Evolutionary conservation across 2,888 invertebrate species (phyloP).

Genomic region (Troilus luridus): DNA sequence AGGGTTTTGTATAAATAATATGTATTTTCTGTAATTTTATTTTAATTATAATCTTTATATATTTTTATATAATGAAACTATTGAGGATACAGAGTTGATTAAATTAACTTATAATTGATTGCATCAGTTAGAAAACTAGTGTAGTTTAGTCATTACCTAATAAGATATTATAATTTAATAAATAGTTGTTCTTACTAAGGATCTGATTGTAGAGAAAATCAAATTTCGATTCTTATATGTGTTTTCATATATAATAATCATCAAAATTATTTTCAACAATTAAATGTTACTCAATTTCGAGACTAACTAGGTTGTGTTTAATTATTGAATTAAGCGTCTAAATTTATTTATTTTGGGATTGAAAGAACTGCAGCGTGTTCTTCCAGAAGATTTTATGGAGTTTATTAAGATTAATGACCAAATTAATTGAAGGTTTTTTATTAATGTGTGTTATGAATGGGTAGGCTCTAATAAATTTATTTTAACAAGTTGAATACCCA

Average conservation of each 20-base stretch:
- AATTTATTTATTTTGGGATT: background rate
- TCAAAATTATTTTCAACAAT: background rate
- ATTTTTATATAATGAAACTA: conserved; percentile 43
- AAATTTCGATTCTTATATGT: background rate
- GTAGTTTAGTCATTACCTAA: background rate
- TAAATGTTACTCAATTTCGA: background rate
- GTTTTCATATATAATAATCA: background rate
- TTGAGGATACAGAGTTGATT: conserved; percentile 36
- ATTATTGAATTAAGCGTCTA: background rate
- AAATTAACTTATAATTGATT: conserved; percentile 23
- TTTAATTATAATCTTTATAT: conserved; percentile 43
- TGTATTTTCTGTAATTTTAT: conserved; percentile 41
- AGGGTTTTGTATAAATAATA: conserved; percentile 42
- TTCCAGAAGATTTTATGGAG: background rate
- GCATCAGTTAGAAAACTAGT: background rate
- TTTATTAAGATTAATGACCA: background rate
- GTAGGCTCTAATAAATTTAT: background rate
- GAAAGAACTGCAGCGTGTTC: background rate
- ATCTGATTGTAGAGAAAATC: background rate
- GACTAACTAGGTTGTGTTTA: background rate
- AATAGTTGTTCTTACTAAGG: background rate
- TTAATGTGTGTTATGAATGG: background rate
- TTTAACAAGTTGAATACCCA: background rate
- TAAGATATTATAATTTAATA: background rate
- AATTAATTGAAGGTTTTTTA: background rate